These are phyloP conservation scores for Marmota flaviventris DNA, from an alignment of 2,113 vertebrate genomes.

Conservation along the genomic window DNA sequence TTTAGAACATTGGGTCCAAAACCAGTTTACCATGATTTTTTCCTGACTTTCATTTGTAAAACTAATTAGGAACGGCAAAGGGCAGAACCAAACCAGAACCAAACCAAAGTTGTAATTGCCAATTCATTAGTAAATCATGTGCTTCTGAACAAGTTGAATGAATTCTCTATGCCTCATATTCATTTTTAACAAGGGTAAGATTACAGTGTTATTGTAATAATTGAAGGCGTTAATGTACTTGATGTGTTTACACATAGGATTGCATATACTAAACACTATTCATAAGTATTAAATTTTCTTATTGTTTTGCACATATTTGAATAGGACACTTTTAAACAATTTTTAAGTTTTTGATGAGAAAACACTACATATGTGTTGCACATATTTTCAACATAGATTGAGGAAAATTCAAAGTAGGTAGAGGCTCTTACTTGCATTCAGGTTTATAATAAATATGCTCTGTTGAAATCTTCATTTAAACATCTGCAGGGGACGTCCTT, in stretches of 20 bases:
- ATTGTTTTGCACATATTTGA: neutral
- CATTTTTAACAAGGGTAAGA: neutral
- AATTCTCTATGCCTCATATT: neutral
- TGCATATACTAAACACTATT: neutral
- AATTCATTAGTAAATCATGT: neutral
- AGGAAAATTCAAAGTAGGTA: neutral
- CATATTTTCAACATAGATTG: neutral
- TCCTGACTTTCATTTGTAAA: neutral
- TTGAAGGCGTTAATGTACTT: neutral
- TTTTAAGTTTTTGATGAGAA: neutral
- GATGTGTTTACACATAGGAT: neutral
- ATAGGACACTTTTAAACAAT: neutral
- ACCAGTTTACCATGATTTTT: neutral
- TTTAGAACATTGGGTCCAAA: neutral
- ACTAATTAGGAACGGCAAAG: too few species aligned
- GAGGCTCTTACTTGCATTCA: neutral
- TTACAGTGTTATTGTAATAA: neutral
- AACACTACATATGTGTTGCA: neutral
- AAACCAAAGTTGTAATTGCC: too few species aligned
- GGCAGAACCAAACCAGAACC: too few species aligned
- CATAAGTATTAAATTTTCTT: neutral
- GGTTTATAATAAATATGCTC: neutral
- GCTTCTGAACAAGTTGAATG: neutral
- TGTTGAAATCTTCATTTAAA: constrained; percentile 14
- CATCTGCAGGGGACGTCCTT: neutral